These are phyloP conservation scores for Helogale parvula DNA, from an alignment of 2,113 vertebrate genomes.

Conservation along the genomic window DNA sequence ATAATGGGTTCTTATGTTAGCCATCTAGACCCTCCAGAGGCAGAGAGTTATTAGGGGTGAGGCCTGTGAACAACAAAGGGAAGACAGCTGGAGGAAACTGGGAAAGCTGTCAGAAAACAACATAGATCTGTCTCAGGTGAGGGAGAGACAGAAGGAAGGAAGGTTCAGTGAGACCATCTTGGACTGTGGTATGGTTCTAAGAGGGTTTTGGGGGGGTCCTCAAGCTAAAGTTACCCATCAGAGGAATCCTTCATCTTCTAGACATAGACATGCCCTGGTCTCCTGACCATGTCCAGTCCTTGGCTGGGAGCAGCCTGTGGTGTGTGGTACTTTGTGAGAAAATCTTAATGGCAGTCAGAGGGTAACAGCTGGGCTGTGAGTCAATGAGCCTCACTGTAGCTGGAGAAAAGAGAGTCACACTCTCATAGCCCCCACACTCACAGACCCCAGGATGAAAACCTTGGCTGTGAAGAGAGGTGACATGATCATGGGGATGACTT, in stretches of 20 bases:
- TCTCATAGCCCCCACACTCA: neutral
- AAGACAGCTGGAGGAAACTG: neutral
- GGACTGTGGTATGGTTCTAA: neutral
- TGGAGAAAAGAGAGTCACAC: neutral
- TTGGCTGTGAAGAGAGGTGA: neutral
- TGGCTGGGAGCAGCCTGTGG: neutral
- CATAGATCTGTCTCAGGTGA: neutral
- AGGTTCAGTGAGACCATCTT: neutral
- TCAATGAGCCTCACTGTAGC: neutral
- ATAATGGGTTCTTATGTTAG: neutral
- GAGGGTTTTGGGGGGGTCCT: neutral
- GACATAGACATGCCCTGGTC: fast-evolving
- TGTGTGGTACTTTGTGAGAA: neutral
- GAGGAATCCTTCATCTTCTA: neutral
- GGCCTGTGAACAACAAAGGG: neutral
- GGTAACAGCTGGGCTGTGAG: neutral
- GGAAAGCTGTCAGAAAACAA: neutral
- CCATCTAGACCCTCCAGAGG: neutral
- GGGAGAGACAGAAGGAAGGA: neutral
- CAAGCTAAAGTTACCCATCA: neutral
- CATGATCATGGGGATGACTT: neutral
- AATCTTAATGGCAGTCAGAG: neutral
- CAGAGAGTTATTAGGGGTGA: neutral
- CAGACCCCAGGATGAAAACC: neutral
- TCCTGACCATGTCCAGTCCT: neutral